These are phyloP conservation scores for Leptobrachium ailaonicum DNA, from an alignment of 2,113 vertebrate genomes.

Conservation along the genomic window DNA sequence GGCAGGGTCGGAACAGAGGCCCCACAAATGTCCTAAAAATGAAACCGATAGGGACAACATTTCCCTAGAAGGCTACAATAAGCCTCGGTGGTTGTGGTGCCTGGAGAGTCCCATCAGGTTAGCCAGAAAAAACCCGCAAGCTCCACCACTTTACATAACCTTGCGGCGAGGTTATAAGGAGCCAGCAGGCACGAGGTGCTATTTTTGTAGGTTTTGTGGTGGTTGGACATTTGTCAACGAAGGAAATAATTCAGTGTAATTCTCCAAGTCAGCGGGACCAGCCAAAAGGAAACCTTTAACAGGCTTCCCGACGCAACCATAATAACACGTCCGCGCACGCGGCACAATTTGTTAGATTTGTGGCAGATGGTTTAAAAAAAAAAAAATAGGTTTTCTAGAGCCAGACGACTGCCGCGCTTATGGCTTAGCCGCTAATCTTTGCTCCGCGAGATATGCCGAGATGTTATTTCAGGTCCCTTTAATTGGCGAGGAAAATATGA, in stretches of 20 bases:
- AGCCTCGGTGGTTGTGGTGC: too few species aligned
- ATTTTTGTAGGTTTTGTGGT: not conserved
- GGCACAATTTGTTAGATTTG: not conserved
- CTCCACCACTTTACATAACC: not conserved
- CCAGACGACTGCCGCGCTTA: not conserved
- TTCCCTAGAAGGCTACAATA: too few species aligned
- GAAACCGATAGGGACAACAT: too few species aligned
- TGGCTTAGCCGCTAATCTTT: conserved; percentile 22
- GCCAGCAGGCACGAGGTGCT: not conserved
- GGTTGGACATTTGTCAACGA: not conserved
- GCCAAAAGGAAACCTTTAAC: not conserved
- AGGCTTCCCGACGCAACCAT: not conserved
- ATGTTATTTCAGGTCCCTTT: not conserved
- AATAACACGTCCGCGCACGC: not conserved
- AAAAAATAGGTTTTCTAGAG: not conserved
- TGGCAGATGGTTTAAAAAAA: conserved; percentile 6
- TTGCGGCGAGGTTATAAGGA: not conserved
- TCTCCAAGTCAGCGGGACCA: not conserved
- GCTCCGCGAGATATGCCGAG: not conserved
- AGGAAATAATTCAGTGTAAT: not conserved
- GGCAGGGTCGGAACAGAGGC: too few species aligned
- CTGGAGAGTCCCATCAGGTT: not conserved
- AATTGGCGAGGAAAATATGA: not conserved
- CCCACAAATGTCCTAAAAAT: too few species aligned
- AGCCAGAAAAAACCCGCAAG: not conserved